Conservation (phyloP, 2,113 vertebrate species). For the Urocolius indicus region DNA sequence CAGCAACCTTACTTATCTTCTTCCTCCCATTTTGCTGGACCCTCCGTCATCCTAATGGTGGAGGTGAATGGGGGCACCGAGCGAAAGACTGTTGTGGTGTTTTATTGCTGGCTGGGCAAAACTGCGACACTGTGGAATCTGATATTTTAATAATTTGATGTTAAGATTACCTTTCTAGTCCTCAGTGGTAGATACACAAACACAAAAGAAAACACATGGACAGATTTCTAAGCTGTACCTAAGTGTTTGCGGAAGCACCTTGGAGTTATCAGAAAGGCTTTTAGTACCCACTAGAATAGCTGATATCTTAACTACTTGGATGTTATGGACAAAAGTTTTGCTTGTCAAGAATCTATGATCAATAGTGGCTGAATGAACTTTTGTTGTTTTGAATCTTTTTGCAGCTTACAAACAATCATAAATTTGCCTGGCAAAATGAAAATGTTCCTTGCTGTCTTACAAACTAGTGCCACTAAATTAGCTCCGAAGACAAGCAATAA, state of each 20-base stretch:
- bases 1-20: too few relatives aligned
- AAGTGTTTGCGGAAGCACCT: not conserved
- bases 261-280: not conserved
- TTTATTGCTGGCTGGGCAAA: too few relatives aligned
- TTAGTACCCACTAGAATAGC: not conserved
- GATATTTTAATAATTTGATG: not conserved
- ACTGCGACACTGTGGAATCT: not conserved
- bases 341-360: not conserved
- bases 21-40: too few relatives aligned
- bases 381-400: not conserved
- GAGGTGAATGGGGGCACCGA: too few relatives aligned
- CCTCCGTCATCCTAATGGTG: too few relatives aligned
- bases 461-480: not conserved
- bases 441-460: not conserved
- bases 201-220: not conserved
- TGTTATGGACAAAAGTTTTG: not conserved
- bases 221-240: not conserved
- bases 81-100: too few relatives aligned
- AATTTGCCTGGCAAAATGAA: not conserved
- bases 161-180: not conserved
- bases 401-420: not conserved
- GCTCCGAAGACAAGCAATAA: constrained; percentile 21
- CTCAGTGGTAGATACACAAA: not conserved
- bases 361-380: not conserved
- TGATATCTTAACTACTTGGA: not conserved